These are phyloP conservation scores for Falco naumanni DNA, from an alignment of 2,797 vertebrate species.

Conservation along the genomic window DNA sequence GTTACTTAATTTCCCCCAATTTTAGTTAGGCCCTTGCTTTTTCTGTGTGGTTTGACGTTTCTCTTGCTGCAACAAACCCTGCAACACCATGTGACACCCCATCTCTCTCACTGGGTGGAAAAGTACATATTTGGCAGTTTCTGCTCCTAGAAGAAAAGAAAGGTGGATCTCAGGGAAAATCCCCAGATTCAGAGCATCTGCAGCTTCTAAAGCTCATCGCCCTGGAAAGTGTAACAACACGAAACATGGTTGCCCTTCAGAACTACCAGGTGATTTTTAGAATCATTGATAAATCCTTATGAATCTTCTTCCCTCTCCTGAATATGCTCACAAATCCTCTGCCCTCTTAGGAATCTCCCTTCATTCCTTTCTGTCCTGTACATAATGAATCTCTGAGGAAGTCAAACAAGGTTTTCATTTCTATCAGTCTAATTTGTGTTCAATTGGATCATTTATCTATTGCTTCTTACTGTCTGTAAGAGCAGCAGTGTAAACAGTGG, in stretches of 20 bases:
- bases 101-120: neutral
- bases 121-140: neutral
- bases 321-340: neutral
- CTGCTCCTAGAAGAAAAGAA: neutral
- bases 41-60: neutral
- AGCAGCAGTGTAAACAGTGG: neutral
- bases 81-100: neutral
- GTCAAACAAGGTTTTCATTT: neutral
- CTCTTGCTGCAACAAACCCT: neutral
- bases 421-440: neutral
- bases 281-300: neutral
- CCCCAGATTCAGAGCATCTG: neutral
- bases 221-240: neutral
- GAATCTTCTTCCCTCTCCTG: neutral
- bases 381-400: neutral
- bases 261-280: neutral
- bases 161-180: neutral
- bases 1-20: rapidly evolving
- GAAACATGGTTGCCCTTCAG: neutral
- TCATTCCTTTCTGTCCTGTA: neutral
- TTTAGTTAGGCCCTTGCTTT: neutral
- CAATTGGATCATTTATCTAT: neutral
- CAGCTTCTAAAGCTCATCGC: neutral
- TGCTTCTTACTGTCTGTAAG: neutral
- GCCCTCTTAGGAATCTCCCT: neutral